Base-by-base conservation (phyloP, 2,113 vertebrate genomes). In the Excalfactoria chinensis region DNA sequence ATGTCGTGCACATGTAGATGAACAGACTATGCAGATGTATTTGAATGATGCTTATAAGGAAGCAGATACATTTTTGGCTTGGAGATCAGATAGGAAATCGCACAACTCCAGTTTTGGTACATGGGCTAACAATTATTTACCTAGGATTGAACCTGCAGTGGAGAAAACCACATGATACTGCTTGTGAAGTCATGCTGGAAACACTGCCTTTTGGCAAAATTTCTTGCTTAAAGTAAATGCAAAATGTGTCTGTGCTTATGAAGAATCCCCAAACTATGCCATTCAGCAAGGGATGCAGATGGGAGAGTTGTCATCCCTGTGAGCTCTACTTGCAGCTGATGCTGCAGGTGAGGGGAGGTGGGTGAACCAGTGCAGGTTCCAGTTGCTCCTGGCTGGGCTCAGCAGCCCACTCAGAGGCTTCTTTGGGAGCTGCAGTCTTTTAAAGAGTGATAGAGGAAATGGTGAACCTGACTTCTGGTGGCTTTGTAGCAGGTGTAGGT, bases 401-500 rank as follows among this genome's bases (percentile, higher is more conserved):
- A 35, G 49, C 23, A 11, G 40, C 51, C 51, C 0, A 58, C 35
- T 59, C 55, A 66, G 34, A 56, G 44, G 32, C 15, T 76, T 16
- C 30, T 23, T 28, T 0, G 0, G 32, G 19, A 67, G 19, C 62
- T 28, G 30, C 7, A 11, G 0, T 28, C 13, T 26, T 58, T 10
- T 32, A 41, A 48, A n/a, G 66, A 26, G 26, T 6, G 14, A 11
- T 56, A 16, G 30, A 9, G 15, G 40, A 56, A 40, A 2, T 30
- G 23, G 18, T 0, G 1, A 43, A 28, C 44, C 2, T 12, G 22
- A 30, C 11, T 85, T 21, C 12, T 0, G 7, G 34, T 71, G 68
- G 17, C 21, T 69, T 23, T 21, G 3, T 56, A 37, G 35, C 21
- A 21, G 1, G 7, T 12, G 5, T 22, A 7, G 5, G 5, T 44